Conservation (phyloP, 1,140 invertebrate species). For the Calosoma granatense region DNA sequence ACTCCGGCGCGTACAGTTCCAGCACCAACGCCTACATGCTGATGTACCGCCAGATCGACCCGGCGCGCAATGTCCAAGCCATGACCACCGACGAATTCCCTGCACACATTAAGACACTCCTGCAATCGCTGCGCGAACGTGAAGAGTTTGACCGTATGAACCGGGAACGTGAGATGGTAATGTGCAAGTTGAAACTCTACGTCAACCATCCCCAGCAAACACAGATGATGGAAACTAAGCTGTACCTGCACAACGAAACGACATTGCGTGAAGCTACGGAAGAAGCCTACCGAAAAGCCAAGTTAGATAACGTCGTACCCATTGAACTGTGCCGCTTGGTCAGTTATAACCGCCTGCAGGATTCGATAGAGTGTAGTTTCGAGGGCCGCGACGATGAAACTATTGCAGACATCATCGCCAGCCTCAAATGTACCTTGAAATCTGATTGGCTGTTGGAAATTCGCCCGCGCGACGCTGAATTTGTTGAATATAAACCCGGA, state of each 20-base stretch:
- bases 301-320: conserved; percentile 46
- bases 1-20: conserved; percentile 63
- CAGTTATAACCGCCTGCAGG: conserved; percentile 54
- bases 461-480: conserved; percentile 37
- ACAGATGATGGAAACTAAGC: conserved; percentile 40
- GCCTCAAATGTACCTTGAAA: conserved; percentile 31
- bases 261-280: conserved; percentile 47
- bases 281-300: conserved; percentile 48
- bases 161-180: conserved; percentile 48
- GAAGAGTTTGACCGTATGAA: conserved; percentile 54
- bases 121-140: conserved; percentile 53
- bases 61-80: conserved; percentile 53
- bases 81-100: conserved; percentile 64
- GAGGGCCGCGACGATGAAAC: conserved; percentile 46
- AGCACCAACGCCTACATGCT: conserved; percentile 92
- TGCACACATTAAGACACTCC: conserved; percentile 56
- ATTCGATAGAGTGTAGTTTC: conserved; percentile 61
- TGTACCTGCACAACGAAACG: conserved; percentile 45
- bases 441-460: conserved; percentile 62
- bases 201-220: conserved; percentile 46
- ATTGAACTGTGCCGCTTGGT: conserved; percentile 62
- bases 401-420: conserved; percentile 40
- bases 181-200: conserved; percentile 52
- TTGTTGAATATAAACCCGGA: conserved; percentile 53
- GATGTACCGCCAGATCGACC: conserved; percentile 80